Percentiles rank a stretch among this genome's conserved stretches.
These are phyloP conservation scores for Drosophila sulfurigaster DNA, from an alignment of 1,140 invertebrate genomes.

Conservation along the genomic window DNA sequence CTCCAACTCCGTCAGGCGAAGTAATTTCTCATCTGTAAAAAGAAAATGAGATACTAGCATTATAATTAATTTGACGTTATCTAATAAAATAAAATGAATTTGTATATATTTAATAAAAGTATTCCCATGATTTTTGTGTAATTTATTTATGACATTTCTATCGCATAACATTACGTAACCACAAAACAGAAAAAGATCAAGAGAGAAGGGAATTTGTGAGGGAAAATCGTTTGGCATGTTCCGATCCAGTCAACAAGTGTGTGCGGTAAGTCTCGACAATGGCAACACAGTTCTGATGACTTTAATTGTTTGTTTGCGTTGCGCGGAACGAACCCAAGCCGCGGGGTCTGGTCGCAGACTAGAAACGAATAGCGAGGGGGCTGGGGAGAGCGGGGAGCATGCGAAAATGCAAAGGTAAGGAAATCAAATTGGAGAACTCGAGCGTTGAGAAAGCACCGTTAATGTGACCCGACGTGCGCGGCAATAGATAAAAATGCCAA, in stretches of 20 bases:
- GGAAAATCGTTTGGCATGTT: slow-evolving; percentile 9
- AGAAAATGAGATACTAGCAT: neutral
- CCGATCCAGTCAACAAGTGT: slow-evolving; percentile 53
- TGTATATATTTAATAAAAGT: slow-evolving; percentile 6
- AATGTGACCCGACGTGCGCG: slow-evolving; percentile 77
- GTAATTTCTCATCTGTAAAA: neutral
- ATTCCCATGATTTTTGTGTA: slow-evolving; percentile 21
- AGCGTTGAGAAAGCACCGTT: slow-evolving; percentile 79
- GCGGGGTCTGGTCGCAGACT: neutral
- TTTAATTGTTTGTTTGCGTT: slow-evolving; percentile 74
- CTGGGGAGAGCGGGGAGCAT: slow-evolving; percentile 10
- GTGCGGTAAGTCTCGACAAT: slow-evolving; percentile 31
- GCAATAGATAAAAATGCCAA: slow-evolving; percentile 71
- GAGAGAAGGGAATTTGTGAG: neutral
- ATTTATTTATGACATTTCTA: slow-evolving; percentile 14
- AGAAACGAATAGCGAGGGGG: neutral
- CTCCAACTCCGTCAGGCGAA: too few relatives aligned
- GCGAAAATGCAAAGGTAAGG: slow-evolving; percentile 41
- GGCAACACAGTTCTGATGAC: slow-evolving; percentile 67
- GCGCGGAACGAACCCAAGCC: slow-evolving; percentile 6
- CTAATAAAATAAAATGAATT: neutral
- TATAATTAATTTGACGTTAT: neutral
- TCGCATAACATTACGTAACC: slow-evolving; percentile 54
- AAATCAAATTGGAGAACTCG: slow-evolving; percentile 80
- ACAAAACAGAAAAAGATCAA: slow-evolving; percentile 36